Conservation (phyloP, 2,113 vertebrate species). For the Amphiprion percula region DNA sequence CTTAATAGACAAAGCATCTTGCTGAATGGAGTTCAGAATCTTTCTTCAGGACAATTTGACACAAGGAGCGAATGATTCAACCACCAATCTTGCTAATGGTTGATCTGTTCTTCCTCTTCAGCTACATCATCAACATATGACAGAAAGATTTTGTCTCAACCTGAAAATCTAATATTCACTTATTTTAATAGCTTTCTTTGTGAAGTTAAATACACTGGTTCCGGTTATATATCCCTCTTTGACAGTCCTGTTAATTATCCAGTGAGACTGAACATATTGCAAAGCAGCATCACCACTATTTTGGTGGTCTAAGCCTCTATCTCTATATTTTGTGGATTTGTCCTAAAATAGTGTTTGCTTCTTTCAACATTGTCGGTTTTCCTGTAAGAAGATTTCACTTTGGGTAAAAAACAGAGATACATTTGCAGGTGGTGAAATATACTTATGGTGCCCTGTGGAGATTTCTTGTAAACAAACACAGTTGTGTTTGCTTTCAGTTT, state of each 20-base stretch:
- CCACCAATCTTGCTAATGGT: no score
- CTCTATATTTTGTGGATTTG: not conserved
- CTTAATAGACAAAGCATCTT: no score
- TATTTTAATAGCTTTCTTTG: no score
- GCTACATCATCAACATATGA: no score
- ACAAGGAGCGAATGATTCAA: not conserved
- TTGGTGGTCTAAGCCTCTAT: not conserved
- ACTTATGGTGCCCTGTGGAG: conserved; percentile 26
- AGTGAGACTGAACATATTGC: not conserved
- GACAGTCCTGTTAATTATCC: no score
- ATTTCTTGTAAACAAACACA: conserved; percentile 26
- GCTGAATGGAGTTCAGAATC: not conserved
- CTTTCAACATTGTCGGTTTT: not conserved
- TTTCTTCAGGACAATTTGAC: conserved; percentile 3
- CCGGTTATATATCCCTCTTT: no score
- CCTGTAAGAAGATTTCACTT: not conserved
- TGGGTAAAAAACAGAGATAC: conserved; percentile 9
- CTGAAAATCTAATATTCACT: no score
- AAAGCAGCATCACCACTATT: not conserved
- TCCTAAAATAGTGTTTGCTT: not conserved
- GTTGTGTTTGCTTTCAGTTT: not conserved
- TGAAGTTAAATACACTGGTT: no score
- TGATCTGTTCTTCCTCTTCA: no score
- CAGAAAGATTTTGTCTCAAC: no score
- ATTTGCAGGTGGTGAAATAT: conserved; percentile 26